These are phyloP conservation scores for Tachina lurida DNA, from an alignment of 2,888 invertebrate species.

Conservation along the genomic window DNA sequence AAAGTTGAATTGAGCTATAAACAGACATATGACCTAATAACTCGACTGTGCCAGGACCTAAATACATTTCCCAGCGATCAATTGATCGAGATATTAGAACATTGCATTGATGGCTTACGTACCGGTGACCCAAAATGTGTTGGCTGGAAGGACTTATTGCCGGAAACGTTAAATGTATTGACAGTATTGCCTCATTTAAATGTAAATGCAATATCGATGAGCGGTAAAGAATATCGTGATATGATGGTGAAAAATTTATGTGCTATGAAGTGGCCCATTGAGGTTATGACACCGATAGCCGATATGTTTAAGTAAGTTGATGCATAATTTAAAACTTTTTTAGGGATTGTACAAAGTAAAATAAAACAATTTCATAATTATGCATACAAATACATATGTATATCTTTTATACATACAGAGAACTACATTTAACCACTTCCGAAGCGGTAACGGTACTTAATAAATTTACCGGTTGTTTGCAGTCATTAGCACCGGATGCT, in stretches of 20 bases:
- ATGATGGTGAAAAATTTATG: conserved; percentile 84
- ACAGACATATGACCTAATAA: conserved; percentile 83
- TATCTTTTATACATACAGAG: conserved; percentile 80
- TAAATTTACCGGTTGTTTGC: conserved; percentile 84
- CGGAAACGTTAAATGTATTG: conserved; percentile 84
- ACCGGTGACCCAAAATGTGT: conserved; percentile 84
- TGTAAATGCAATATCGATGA: conserved; percentile 84
- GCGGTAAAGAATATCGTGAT: conserved; percentile 85
- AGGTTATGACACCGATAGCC: conserved; percentile 85
- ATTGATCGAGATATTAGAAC: conserved; percentile 84
- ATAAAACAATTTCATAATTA: background rate
- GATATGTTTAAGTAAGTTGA: conserved; percentile 85
- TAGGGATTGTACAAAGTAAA: background rate
- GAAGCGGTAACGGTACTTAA: conserved; percentile 84
- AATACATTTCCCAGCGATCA: conserved; percentile 84
- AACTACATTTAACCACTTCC: conserved; percentile 84
- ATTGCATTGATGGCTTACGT: conserved; percentile 84
- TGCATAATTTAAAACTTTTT: background rate
- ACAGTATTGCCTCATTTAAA: conserved; percentile 83
- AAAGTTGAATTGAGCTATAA: conserved; percentile 81
- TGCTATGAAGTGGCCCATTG: conserved; percentile 84
- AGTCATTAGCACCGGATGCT: conserved; percentile 84
- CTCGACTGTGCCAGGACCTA: conserved; percentile 83
- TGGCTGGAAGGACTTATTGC: conserved; percentile 87
- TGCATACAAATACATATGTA: background rate